These are phyloP conservation scores for Gymnocephalus cernua DNA, from an alignment of 2,113 vertebrate species.

Conservation along the genomic window DNA sequence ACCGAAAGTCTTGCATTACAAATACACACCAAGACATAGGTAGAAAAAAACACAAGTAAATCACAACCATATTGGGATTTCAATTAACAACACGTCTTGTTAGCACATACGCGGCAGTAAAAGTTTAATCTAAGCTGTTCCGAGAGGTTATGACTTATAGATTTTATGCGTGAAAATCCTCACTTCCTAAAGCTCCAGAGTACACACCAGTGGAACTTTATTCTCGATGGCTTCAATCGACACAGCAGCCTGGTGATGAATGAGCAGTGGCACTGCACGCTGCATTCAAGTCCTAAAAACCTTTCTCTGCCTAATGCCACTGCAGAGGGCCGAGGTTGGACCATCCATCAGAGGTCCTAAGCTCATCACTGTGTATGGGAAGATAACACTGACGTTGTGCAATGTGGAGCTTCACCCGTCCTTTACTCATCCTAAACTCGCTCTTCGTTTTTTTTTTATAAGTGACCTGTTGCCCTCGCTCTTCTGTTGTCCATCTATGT, in stretches of 20 bases:
- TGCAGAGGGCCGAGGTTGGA: conserved; percentile 48
- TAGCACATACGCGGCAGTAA: neutral
- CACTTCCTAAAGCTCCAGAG: neutral
- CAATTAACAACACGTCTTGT: neutral
- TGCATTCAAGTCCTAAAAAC: conserved; percentile 54
- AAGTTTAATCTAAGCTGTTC: conserved; percentile 20
- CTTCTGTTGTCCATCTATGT: neutral
- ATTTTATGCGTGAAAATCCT: conserved; percentile 2
- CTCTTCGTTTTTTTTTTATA: conserved; percentile 34
- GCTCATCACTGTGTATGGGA: conserved; percentile 34
- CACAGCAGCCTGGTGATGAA: conserved; percentile 61
- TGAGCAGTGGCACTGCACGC: conserved; percentile 16
- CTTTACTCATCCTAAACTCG: conserved; percentile 45
- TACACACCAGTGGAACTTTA: conserved; percentile 11
- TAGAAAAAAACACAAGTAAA: neutral
- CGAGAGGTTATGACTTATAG: conserved; percentile 41
- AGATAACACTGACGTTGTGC: conserved; percentile 30
- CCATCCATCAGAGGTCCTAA: conserved; percentile 64
- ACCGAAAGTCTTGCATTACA: neutral
- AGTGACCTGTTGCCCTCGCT: conserved; percentile 30
- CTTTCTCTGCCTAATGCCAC: conserved; percentile 70
- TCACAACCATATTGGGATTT: neutral
- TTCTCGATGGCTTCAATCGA: conserved; percentile 42
- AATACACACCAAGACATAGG: neutral
- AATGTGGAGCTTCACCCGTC: conserved; percentile 52